Conservation (phyloP, 2,797 vertebrate genomes). For the Astyanax mexicanus region DNA sequence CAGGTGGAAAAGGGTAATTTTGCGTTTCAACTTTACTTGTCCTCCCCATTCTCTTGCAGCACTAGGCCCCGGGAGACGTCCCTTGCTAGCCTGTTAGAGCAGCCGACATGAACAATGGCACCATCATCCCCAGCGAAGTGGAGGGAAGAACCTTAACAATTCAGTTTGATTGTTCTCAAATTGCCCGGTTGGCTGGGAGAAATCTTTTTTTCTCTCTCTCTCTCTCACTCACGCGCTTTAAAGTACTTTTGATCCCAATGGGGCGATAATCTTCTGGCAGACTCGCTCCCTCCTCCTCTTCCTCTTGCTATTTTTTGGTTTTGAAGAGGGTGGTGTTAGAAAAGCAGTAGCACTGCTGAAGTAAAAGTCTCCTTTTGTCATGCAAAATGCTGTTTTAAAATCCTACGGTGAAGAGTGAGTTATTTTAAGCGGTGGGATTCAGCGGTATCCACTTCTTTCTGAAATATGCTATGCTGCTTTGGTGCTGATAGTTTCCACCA, state of each 20-base stretch:
- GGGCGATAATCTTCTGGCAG: slow-evolving; percentile 59
- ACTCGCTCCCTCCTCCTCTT: slow-evolving; percentile 53
- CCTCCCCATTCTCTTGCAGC: slow-evolving; percentile 8
- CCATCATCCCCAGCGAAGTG: slow-evolving; percentile 43
- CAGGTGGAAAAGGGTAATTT: slow-evolving; percentile 17
- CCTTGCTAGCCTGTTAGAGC: slow-evolving; percentile 58
- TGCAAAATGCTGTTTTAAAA: slow-evolving; percentile 41
- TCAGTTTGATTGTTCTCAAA: slow-evolving; percentile 77
- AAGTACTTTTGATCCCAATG: slow-evolving; percentile 71
- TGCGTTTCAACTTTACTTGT: slow-evolving; percentile 16
- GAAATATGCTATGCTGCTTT: neutral
- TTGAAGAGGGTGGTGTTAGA: slow-evolving; percentile 44
- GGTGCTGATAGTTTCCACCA: neutral
- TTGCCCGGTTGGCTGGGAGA: slow-evolving; percentile 71
- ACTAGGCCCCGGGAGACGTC: slow-evolving; percentile 41
- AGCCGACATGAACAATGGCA: slow-evolving; percentile 70
- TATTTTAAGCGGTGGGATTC: slow-evolving; percentile 28
- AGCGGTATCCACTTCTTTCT: slow-evolving; percentile 30
- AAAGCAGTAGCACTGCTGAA: slow-evolving; percentile 46
- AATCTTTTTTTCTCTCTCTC: slow-evolving; percentile 44
- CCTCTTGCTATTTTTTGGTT: slow-evolving; percentile 47
- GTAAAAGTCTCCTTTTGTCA: slow-evolving; percentile 18
- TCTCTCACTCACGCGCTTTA: slow-evolving; percentile 52
- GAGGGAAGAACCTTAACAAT: slow-evolving; percentile 64
- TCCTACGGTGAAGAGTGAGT: slow-evolving; percentile 17